A percentile compares a stretch with the other conserved stretches of the same genome.
Evolutionary conservation across 2,888 invertebrate species (phyloP).

Genomic region (Temnothorax ravouxi): DNA sequence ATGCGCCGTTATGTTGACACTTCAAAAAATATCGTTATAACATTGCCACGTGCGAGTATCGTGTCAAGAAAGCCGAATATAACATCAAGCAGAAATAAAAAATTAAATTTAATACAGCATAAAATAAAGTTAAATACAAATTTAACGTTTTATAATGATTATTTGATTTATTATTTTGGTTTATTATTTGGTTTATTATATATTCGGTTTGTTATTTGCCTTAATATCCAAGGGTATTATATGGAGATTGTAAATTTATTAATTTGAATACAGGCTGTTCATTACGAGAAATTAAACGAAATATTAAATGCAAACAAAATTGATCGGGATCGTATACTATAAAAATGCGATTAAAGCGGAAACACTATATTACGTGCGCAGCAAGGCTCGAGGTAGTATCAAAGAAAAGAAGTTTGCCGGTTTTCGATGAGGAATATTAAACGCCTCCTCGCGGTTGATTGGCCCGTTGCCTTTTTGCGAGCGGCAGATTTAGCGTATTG

Average conservation of each 20-base stretch:
- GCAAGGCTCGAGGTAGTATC: neutral
- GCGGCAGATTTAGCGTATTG: slow-evolving; percentile 48
- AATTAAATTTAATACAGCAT: neutral
- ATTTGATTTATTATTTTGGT: neutral
- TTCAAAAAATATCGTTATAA: neutral
- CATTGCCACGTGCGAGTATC: neutral
- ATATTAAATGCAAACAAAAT: neutral
- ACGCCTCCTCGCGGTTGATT: neutral
- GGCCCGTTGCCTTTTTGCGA: slow-evolving; percentile 22
- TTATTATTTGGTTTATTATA: neutral
- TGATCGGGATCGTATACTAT: neutral
- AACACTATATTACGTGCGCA: neutral
- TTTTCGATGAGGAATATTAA: slow-evolving; percentile 9
- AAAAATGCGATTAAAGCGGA: neutral
- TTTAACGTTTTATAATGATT: neutral
- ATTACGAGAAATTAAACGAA: neutral
- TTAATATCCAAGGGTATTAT: neutral
- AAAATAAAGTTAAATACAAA: neutral
- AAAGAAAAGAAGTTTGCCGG: neutral
- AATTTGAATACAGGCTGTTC: neutral
- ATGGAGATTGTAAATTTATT: neutral
- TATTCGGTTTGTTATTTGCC: neutral
- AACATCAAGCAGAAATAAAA: neutral
- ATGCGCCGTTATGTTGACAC: neutral
- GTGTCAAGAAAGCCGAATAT: neutral